These are phyloP conservation scores for Cephus pygmeus DNA, from an alignment of 2,888 invertebrate species.

Conservation along the genomic window DNA sequence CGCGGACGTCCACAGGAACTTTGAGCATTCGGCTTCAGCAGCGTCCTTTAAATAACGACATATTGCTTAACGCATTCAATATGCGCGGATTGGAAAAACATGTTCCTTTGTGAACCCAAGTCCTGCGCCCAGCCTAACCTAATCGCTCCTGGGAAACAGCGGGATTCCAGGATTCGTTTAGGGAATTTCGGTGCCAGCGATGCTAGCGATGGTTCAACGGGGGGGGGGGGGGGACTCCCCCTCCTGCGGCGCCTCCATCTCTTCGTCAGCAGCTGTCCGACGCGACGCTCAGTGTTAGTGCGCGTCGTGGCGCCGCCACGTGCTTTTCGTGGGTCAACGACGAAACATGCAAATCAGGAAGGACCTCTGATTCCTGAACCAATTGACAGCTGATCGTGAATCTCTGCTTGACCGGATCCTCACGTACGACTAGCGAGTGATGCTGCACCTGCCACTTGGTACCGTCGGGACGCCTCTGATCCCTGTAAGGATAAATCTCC, in stretches of 20 bases:
- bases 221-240: neutral
- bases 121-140: no score
- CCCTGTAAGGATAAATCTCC: no score
- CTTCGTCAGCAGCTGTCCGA: constrained; percentile 61
- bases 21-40: constrained; percentile 12
- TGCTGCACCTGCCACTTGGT: no score
- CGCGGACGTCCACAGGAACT: neutral
- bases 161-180: no score
- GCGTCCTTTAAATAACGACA: constrained; percentile 21
- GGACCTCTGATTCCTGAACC: no score
- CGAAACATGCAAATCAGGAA: no score
- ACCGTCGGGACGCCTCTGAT: no score
- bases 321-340: constrained; percentile 48
- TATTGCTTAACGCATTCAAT: constrained; percentile 17
- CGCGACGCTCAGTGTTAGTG: constrained; percentile 49
- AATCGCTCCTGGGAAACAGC: no score
- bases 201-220: neutral
- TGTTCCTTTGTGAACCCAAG: no score
- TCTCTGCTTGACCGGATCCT: no score
- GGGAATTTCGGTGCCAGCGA: neutral
- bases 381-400: no score
- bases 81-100: constrained; percentile 10
- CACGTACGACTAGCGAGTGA: neutral
- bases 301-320: constrained; percentile 59
- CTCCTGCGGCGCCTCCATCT: constrained; percentile 23